Percentiles rank a stretch among this genome's conserved stretches.
phyloP scores from a whole-genome alignment of 2,797 vertebrate genomes.

The Coluber constrictor region DNA sequence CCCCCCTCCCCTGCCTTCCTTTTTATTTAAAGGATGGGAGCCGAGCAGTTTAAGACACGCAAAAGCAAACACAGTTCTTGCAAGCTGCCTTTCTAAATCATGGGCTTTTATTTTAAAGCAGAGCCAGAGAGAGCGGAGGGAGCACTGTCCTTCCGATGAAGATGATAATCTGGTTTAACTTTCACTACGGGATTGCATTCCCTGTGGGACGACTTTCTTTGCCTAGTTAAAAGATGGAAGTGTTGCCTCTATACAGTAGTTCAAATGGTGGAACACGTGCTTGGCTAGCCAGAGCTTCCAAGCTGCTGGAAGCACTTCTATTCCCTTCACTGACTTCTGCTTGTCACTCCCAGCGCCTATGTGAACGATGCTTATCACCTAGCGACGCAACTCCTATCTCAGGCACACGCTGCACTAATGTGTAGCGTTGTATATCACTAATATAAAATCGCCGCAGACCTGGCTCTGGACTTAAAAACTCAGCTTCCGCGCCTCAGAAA shows the following conservation, averaged over 20 bases:
- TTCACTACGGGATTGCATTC: background rate
- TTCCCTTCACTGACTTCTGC: conserved; percentile 17
- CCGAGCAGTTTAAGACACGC: background rate
- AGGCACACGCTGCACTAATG: background rate
- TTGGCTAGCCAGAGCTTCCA: conserved; percentile 30
- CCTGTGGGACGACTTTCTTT: background rate
- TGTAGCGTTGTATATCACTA: too few species aligned
- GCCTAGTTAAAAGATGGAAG: background rate
- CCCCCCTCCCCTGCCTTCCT: background rate
- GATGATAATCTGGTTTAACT: background rate
- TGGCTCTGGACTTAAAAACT: background rate
- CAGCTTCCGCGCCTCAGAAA: background rate
- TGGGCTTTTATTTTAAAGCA: too few species aligned
- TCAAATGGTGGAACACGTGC: conserved; percentile 45
- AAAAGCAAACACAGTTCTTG: background rate
- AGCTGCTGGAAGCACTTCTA: conserved; percentile 20
- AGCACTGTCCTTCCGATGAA: background rate
- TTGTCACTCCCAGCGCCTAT: background rate
- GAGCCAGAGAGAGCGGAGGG: background rate
- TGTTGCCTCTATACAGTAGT: background rate
- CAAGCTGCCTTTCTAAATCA: background rate
- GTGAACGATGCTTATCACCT: background rate
- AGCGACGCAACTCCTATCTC: background rate
- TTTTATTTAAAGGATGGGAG: background rate
- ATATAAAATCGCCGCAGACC: background rate